phyloP scores from a whole-genome alignment of 2,113 vertebrate genomes.

The Tetrax tetrax region DNA sequence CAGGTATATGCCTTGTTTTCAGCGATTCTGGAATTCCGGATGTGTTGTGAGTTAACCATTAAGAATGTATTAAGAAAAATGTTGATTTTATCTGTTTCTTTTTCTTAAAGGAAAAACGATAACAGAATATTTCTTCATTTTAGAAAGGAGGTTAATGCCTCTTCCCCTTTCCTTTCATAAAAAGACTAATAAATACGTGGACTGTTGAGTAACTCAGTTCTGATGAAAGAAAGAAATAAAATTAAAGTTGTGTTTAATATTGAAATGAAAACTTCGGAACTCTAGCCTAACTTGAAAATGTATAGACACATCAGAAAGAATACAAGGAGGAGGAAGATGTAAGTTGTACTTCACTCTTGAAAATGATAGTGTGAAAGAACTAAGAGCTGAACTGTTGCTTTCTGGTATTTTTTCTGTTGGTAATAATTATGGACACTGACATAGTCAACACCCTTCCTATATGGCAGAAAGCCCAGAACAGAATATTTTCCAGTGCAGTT shows the following conservation, averaged over 20 bases:
- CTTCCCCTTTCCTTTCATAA: background rate
- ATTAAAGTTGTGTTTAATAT: background rate
- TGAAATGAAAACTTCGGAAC: background rate
- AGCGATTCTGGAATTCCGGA: background rate
- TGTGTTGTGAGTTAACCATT: background rate
- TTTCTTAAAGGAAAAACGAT: background rate
- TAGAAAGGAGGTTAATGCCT: background rate
- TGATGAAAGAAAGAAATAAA: background rate
- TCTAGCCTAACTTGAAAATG: background rate
- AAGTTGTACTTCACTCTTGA: background rate
- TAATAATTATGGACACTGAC: slow-evolving; percentile 58
- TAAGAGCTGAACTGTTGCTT: slow-evolving; percentile 40
- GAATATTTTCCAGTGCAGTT: slow-evolving; percentile 71
- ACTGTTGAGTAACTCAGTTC: background rate
- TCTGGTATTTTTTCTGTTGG: slow-evolving; percentile 66
- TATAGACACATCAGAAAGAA: background rate
- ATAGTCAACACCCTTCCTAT: slow-evolving; percentile 75
- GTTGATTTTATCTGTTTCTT: too few species aligned
- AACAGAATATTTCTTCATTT: background rate
- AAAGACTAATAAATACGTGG: background rate
- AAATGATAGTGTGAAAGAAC: slow-evolving; percentile 15
- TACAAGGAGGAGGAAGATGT: background rate
- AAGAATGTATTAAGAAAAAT: too few species aligned
- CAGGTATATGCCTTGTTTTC: slow-evolving; percentile 81
- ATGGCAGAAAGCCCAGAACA: slow-evolving; percentile 75